These are phyloP conservation scores for Uropsilus gracilis DNA, from an alignment of 2,113 vertebrate genomes.

Conservation along the genomic window DNA sequence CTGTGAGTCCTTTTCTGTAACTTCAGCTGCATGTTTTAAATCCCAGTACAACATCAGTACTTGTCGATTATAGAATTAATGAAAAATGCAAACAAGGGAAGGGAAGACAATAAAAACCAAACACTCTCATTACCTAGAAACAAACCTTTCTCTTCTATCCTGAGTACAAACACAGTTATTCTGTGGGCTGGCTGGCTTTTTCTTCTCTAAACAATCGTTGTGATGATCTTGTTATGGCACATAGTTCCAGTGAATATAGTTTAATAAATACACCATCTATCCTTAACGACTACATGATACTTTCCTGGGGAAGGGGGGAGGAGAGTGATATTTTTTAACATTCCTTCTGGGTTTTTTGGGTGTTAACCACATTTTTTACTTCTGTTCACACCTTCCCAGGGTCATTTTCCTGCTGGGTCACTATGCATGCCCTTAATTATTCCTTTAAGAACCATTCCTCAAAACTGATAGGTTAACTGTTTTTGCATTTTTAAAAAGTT, in stretches of 20 bases:
- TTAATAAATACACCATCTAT: not conserved
- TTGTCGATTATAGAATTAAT: conserved; percentile 40
- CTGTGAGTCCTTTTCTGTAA: not conserved
- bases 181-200: not conserved
- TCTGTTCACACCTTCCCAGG: not conserved
- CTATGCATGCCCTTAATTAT: conserved; percentile 64
- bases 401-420: conserved; percentile 58
- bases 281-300: not conserved
- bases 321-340: not conserved
- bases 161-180: not conserved
- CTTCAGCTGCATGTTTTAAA: not conserved
- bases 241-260: not conserved
- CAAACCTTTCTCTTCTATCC: not conserved
- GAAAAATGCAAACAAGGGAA: not conserved
- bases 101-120: conserved; percentile 11
- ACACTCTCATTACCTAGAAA: conserved; percentile 21
- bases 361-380: conserved; percentile 6
- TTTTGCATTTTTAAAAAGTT: conserved; percentile 64
- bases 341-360: not conserved
- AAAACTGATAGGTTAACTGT: conserved; percentile 55
- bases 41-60: conserved; percentile 5
- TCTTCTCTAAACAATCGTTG: not conserved
- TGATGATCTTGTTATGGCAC: not conserved
- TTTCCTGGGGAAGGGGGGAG: not conserved
- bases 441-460: conserved; percentile 65